Base-by-base conservation (phyloP, 2,797 vertebrate species). In the Dryobates pubescens region DNA sequence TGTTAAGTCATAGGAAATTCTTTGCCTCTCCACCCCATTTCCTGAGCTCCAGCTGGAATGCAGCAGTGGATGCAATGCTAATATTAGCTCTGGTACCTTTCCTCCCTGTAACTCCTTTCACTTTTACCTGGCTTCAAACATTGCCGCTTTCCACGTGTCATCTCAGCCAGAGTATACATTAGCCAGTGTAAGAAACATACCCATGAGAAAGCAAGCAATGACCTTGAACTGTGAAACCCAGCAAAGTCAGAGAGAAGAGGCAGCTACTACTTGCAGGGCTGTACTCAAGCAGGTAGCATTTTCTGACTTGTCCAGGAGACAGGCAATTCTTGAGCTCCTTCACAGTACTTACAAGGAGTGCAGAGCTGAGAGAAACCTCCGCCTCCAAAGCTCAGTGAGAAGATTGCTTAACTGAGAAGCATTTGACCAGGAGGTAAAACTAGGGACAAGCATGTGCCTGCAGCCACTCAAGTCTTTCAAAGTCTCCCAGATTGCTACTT, bases 1-100 rank as follows among this genome's bases (percentile, higher is more conserved):
- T 2, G 57, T 72, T 36, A 89, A 92, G 79, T 93, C 92, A 92
- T 88, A 97, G 93, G 96, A 96, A 96, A 96, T 88, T 87, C 95
- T 89, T 89, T 92, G 95, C 88, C 88, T 94, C 85, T 93, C 92
- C 84, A 95, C 83, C 92, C 85, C 3, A 2, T 68, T 97, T 97
- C 95, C 86, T 34, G 72, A 85, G 78, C 74, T 76, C 80, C 15
- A 65, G 13, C 29, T 93, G 90, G 92, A 93, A 95, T 86, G 78
- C 58, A 88, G 64, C 58, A 61, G 72, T 14, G 34, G 89, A 93
- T 8, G 27, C 2, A 8, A 26, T 0, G 7, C 88, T 94, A 90
- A 95, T 92, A 93, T 94, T 83, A 95, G 81, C 90, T 56, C 64
- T 36, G 58, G 30, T 38, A 41, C 57, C 69, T 57, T 84, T 88